Percentiles rank a stretch among this genome's conserved stretches.
phyloP scores from a whole-genome alignment of 1,140 invertebrate species.

The Dinothrombium tinctorium region DNA sequence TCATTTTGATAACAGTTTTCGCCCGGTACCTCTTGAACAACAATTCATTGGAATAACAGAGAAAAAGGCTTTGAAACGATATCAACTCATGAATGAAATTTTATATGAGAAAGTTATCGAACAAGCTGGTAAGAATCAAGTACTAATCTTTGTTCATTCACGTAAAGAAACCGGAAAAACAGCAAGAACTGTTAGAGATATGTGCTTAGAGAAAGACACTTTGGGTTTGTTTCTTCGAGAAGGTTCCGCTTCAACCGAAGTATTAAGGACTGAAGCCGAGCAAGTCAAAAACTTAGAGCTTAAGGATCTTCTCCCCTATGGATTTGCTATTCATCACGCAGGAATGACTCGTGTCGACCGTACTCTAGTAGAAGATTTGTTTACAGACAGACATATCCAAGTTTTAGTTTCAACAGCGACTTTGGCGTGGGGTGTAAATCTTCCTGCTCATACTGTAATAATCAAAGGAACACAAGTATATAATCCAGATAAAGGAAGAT shows the following conservation, averaged over 20 bases:
- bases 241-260: constrained; percentile 89
- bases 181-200: constrained; percentile 75
- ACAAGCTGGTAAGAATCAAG: constrained; percentile 91
- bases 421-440: constrained; percentile 96
- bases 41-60: constrained; percentile 98
- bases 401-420: constrained; percentile 95
- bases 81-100: constrained; percentile 98
- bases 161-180: constrained; percentile 97
- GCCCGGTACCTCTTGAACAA: constrained; percentile 91
- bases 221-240: constrained; percentile 81
- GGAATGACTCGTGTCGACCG: constrained; percentile 96
- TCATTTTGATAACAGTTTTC: constrained; percentile 93
- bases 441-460: constrained; percentile 96
- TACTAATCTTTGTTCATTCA: constrained; percentile 90
- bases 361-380: constrained; percentile 93
- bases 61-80: constrained; percentile 92
- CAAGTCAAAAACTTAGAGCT: constrained; percentile 88
- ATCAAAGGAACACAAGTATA: constrained; percentile 99
- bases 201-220: constrained; percentile 94
- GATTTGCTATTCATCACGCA: constrained; percentile 99
- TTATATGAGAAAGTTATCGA: constrained; percentile 99
- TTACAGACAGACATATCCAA: constrained; percentile 92
- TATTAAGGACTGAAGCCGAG: constrained; percentile 82
- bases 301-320: constrained; percentile 89
- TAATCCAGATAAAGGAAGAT: constrained; percentile 90